Evolutionary conservation across 2,113 vertebrate genomes (phyloP).

Genomic region (human (Homo sapiens)): GRCh38 chr5:56545501-56546000

Average conservation of each 20-base stretch:
- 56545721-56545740: conserved; percentile 75
- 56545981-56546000: background rate
- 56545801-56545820: conserved; percentile 79
- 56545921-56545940: background rate
- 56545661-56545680: conserved; percentile 81
- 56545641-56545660: conserved; percentile 78
- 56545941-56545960: background rate
- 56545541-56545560: background rate
- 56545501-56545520: background rate
- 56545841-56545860: conserved; percentile 47
- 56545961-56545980: background rate
- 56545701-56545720: conserved; percentile 79
- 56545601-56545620: background rate
- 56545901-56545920: background rate
- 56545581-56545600: background rate
- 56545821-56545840: conserved; percentile 78
- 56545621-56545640: conserved; percentile 74
- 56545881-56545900: conserved; percentile 60
- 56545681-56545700: conserved; percentile 86
- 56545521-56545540: background rate
- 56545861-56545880: conserved; percentile 74
- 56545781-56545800: conserved; percentile 69
- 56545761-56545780: conserved; percentile 73
- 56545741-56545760: conserved; percentile 80
- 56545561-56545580: background rate